Conservation (phyloP, 2,888 invertebrate species). For the Lamellibrachia satsuma region DNA sequence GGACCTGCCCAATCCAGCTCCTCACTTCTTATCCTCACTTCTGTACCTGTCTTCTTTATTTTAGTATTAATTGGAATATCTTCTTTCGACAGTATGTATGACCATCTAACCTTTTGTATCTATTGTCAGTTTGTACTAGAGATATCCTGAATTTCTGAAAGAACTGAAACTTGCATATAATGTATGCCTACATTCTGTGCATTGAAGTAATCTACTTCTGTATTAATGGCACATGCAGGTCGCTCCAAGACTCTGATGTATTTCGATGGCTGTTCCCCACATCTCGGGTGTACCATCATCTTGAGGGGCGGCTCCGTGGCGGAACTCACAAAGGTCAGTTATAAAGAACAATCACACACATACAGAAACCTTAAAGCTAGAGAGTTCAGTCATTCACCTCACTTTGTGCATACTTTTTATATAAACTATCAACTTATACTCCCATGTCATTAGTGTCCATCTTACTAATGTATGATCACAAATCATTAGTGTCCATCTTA, state of each 20-base stretch:
- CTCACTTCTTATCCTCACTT: too few relatives aligned
- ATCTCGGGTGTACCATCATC: slow-evolving; percentile 86
- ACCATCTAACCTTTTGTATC: too few relatives aligned
- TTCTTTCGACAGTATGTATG: too few relatives aligned
- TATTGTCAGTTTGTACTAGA: too few relatives aligned
- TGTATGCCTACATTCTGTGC: too few relatives aligned
- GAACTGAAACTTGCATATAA: too few relatives aligned
- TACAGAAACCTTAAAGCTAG: background rate
- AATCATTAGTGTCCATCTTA: background rate
- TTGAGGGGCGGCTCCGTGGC: slow-evolving; percentile 78
- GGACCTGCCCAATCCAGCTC: too few relatives aligned
- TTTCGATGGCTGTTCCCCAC: slow-evolving; percentile 87
- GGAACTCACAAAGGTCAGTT: slow-evolving; percentile 75
- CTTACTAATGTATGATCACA: background rate
- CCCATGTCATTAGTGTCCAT: background rate
- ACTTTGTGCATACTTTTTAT: too few relatives aligned
- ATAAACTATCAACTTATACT: background rate
- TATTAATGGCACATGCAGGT: slow-evolving; percentile 43
- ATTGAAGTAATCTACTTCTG: background rate
- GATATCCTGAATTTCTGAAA: too few relatives aligned
- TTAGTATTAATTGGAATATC: too few relatives aligned
- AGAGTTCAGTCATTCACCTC: too few relatives aligned
- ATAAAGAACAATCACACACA: background rate
- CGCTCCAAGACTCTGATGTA: slow-evolving; percentile 86
- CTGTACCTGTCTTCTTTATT: too few relatives aligned